Conservation (phyloP, 2,113 vertebrate genomes). For the Buteo buteo region DNA sequence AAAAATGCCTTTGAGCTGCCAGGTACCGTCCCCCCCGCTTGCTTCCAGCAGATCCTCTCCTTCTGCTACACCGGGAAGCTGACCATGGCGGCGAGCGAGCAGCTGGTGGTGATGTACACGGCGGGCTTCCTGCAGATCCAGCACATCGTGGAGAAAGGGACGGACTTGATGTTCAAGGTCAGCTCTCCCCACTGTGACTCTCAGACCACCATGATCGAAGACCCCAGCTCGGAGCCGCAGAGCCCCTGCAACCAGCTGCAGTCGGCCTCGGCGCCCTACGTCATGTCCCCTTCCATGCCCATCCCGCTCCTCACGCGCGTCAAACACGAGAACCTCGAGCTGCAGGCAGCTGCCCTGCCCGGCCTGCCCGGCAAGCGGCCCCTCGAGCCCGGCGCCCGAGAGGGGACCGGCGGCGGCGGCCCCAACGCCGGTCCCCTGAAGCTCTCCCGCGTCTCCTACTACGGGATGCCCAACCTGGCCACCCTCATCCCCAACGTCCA, state of each 20-base stretch:
- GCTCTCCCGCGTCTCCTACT: conserved; percentile 82
- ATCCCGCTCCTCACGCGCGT: conserved; percentile 83
- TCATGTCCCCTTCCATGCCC: conserved; percentile 83
- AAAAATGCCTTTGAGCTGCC: conserved; percentile 96
- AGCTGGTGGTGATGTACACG: conserved; percentile 99
- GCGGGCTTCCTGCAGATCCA: conserved; percentile 99
- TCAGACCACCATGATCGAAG: conserved; percentile 91
- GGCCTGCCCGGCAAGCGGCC: conserved; percentile 69
- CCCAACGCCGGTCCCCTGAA: conserved; percentile 61
- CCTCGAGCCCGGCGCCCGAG: conserved; percentile 59
- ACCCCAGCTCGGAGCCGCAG: conserved; percentile 91
- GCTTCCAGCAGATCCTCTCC: conserved; percentile 97
- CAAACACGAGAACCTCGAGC: conserved; percentile 87
- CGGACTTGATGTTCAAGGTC: conserved; percentile 97
- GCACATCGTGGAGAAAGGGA: conserved; percentile 96
- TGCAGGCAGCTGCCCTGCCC: conserved; percentile 61
- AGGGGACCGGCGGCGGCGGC: conserved; percentile 51
- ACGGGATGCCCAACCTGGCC: conserved; percentile 76
- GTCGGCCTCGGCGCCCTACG: conserved; percentile 75
- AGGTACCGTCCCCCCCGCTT: conserved; percentile 90
- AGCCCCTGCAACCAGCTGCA: conserved; percentile 86
- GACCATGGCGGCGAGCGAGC: conserved; percentile 97
- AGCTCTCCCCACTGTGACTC: conserved; percentile 99
- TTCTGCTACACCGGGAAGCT: conserved; percentile 99
- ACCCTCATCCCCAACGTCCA: conserved; percentile 74